These are phyloP conservation scores for Ptychadena robeensis DNA, from an alignment of 2,797 vertebrate species.

Conservation along the genomic window DNA sequence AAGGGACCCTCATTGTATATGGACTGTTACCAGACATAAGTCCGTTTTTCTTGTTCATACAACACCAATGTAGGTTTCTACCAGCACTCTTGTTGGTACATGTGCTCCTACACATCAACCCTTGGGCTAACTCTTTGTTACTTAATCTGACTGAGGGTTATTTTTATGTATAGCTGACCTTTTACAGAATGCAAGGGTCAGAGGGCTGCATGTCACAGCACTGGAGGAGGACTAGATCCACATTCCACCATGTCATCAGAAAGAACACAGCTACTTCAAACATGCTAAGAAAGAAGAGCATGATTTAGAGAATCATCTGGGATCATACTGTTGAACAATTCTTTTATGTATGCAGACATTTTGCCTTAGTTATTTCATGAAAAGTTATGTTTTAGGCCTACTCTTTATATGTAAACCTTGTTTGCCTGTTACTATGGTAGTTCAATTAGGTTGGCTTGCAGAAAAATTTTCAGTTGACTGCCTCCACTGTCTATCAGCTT, in stretches of 20 bases:
- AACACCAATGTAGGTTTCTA: neutral
- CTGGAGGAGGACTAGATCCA: neutral
- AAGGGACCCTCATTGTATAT: too few relatives aligned
- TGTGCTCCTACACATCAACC: neutral
- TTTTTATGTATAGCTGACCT: slow-evolving; percentile 31
- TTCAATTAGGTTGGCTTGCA: too few relatives aligned
- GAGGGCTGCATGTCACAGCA: neutral
- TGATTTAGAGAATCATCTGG: too few relatives aligned
- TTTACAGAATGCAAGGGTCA: neutral
- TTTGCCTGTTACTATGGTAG: too few relatives aligned
- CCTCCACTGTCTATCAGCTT: too few relatives aligned
- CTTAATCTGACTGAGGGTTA: neutral
- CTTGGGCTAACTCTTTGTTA: neutral
- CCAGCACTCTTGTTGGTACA: neutral
- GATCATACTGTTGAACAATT: too few relatives aligned
- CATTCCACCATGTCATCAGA: neutral
- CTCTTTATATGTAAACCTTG: too few relatives aligned
- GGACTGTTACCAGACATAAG: too few relatives aligned
- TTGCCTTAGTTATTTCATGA: too few relatives aligned
- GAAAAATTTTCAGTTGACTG: too few relatives aligned
- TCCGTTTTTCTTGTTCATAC: neutral
- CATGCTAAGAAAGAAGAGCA: neutral
- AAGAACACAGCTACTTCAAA: neutral
- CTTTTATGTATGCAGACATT: too few relatives aligned
- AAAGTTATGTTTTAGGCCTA: too few relatives aligned